Evolutionary conservation across 92 coral and sea anemone species (phyloP), one percentile per base, ranked within the genome.

Genomic region (Epizoanthus illoricatus): DNA sequence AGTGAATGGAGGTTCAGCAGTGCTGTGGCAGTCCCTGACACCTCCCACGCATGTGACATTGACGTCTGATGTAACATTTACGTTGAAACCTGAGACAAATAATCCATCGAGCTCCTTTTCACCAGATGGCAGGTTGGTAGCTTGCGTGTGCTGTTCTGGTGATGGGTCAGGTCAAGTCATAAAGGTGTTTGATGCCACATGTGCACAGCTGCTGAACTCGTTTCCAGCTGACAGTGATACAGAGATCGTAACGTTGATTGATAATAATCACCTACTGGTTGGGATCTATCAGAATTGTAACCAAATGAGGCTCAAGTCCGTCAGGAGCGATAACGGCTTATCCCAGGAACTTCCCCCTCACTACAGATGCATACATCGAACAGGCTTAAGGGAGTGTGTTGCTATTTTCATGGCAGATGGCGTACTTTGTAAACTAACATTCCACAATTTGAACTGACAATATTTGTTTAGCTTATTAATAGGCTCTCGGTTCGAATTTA

Each of bases 51-150:
- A 15, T 19, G 43, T 65, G n/a, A 4, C 15, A 2, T 39, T 65
- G 6, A 17, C 43, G 17, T 24, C 70, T 65, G 42, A 21, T 65
- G 40, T 7, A 7, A 0, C 16, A 12, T 9, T 6, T 3, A 17
- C 21, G 56, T 7, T 52, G 3, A 7, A 52, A 5, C 6, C 5
- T 9, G 18, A 52, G 10, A 52, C 55, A 7, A 49, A 8, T 11
- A 52, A 52, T 2, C 56, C 13, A 5, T 39, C 70, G 15, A 17
- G 7, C 7, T 65, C n/a, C 4, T 65, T 65, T 65, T 65, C 70
- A 65, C 70, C 70, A 10, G 42, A 65, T 39, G 42, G 43, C n/a
- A 65, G 6, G 8, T 65, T 65, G 70, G 70, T 65, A 28, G 70
- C 70, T 65, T 65, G 42, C 42, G 19, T 17, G 17, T 10, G 18